These are phyloP conservation scores for Epizoanthus ramosus DNA, from an alignment of 92 coral and sea anemone genomes.

Conservation along the genomic window DNA sequence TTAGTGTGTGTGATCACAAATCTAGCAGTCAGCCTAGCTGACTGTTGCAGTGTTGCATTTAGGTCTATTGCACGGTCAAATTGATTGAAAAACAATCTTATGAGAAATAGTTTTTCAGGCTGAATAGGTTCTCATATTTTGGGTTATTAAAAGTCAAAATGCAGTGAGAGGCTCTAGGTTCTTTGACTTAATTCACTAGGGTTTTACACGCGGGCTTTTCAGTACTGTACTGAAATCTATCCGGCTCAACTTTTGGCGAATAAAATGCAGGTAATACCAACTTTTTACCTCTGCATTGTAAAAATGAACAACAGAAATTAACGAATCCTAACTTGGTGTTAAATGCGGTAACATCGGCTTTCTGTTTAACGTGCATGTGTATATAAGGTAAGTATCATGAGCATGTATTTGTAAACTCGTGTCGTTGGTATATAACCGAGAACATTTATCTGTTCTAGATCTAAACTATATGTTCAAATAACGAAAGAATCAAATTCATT, in stretches of 20 bases:
- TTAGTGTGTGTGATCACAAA: too few relatives aligned
- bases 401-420: constrained; percentile 6
- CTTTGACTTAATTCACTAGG: too few relatives aligned
- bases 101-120: not conserved
- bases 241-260: constrained; percentile 2
- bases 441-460: constrained; percentile 16
- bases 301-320: constrained; percentile 1
- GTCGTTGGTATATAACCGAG: constrained; percentile 16
- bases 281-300: not conserved
- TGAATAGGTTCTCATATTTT: not conserved
- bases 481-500: constrained; percentile 18
- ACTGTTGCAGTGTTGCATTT: not conserved
- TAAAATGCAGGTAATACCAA: constrained; percentile 6
- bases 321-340: not conserved
- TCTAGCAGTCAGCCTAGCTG: constrained; percentile 2
- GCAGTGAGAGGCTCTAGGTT: too few relatives aligned
- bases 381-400: not conserved
- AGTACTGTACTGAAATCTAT: not conserved
- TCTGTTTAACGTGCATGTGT: constrained; percentile 11
- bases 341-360: not conserved
- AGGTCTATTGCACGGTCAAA: not conserved
- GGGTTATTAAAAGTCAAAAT: too few relatives aligned
- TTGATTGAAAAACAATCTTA: constrained; percentile 10
- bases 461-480: constrained; percentile 16
- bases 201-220: too few relatives aligned